Evolutionary conservation across 1,140 invertebrate species (phyloP).

Genomic region (Oedothorax gibbosus): DNA sequence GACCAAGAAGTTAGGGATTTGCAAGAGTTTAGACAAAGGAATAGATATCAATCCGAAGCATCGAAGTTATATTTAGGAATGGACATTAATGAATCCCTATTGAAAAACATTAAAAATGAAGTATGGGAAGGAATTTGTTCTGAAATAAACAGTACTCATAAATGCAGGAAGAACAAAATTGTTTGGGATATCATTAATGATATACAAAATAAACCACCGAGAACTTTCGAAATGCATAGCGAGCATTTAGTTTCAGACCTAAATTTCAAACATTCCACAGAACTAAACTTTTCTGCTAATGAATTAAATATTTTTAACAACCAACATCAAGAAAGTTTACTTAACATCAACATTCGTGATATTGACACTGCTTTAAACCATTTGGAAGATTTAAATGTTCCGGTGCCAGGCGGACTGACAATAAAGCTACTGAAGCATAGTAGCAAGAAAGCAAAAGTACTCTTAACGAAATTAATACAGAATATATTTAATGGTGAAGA

Average conservation of each 20-base stretch:
- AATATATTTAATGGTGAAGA: constrained; percentile 29
- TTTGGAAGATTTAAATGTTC: neutral
- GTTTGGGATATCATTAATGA: constrained; percentile 14
- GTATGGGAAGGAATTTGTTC: constrained; percentile 22
- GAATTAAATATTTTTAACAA: too few species aligned
- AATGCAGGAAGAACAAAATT: neutral
- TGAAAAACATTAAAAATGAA: constrained; percentile 32
- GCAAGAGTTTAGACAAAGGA: neutral
- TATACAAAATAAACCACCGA: neutral
- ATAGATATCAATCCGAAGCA: neutral
- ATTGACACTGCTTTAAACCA: constrained; percentile 6
- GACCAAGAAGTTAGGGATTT: constrained; percentile 31
- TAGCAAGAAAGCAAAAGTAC: neutral
- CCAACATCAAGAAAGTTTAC: neutral
- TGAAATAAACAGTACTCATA: neutral
- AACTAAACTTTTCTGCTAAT: too few species aligned
- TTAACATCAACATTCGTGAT: neutral
- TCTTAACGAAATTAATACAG: constrained; percentile 23
- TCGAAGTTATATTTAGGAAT: neutral
- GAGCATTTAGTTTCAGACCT: too few species aligned
- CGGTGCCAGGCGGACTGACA: constrained; percentile 5
- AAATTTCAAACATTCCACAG: too few species aligned
- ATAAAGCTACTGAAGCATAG: constrained; percentile 11
- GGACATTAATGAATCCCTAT: neutral
- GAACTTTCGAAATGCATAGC: too few species aligned